Base-by-base conservation (phyloP, 2,797 vertebrate species). In the Pipistrellus kuhlii region DNA sequence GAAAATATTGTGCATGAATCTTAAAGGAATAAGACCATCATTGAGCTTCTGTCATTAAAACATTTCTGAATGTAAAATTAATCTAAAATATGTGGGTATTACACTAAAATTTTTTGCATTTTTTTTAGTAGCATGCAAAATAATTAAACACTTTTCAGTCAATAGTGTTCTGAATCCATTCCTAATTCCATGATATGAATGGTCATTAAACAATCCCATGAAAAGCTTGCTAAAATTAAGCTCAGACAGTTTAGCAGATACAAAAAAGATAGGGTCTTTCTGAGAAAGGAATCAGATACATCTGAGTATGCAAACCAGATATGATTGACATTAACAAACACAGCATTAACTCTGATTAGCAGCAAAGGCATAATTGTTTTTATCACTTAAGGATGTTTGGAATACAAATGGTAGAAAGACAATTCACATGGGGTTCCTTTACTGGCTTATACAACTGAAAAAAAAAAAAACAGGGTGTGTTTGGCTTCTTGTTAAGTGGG, bases 211-310 rank as follows among this genome's bases (percentile, higher is more conserved):
- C 38, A 86, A 80, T 76, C 8, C 20, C 32, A 38, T 59, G 32
- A 88, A 85, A 75, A 57, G 55, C 75, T 75, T 82, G 30, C 59
- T 88, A 59, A 94, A 78, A 86, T 75, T 48, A 85, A 94, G 6
- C 11, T 4, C 75, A 62, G 38, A 77, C 20, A 82, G 53, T 53
- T 91, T 38, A 62, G 41, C n/a, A 64, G 44, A 23, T 81, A 76
- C 27, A 68, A 25, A 73, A 64, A 9, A 91, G 32, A 55, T 10
- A 46, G 8, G 3, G 5, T 75, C 46, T 25, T 72, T 25, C 27
- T 51, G 41, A 93, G 41, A 48, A 89, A 76, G 68, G 38, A 71
- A 30, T 17, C 59, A 14, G 35, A 80, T 57, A 53, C 48, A 41
- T 72, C 59, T 41, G 21, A 76, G 3, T 17, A 55, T 69, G 9